Conservation (phyloP, 1,140 invertebrate genomes). For the Trinorchestia longiramus region DNA sequence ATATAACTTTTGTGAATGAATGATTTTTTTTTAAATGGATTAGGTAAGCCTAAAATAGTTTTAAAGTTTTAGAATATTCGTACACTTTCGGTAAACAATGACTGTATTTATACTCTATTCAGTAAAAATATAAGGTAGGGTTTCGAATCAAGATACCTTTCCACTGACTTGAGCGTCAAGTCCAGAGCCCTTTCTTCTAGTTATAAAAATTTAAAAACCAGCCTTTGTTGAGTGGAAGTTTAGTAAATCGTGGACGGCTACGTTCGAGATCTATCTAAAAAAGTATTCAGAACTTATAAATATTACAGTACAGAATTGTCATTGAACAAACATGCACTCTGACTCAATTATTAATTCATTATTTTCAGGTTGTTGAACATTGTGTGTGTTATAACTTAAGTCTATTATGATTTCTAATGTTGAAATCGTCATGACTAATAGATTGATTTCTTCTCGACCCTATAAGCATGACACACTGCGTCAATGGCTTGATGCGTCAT, state of each 20-base stretch:
- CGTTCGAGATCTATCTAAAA: neutral
- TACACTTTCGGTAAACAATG: neutral
- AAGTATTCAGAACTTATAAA: neutral
- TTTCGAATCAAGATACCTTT: neutral
- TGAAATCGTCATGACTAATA: no score
- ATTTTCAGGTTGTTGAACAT: neutral
- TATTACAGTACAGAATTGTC: neutral
- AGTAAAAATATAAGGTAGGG: neutral
- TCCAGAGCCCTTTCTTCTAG: neutral
- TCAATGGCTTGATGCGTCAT: no score
- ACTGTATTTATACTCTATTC: neutral
- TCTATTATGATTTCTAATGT: neutral
- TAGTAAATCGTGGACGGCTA: neutral
- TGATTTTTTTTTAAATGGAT: neutral
- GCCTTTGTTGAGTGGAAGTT: neutral
- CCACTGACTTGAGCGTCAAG: neutral
- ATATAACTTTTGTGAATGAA: neutral
- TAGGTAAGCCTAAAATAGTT: neutral
- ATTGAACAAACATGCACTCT: neutral
- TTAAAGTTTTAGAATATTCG: neutral
- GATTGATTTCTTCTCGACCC: no score
- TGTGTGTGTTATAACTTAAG: neutral
- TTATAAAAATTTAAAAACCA: neutral
- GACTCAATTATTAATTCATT: neutral
- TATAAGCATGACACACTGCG: no score